Percentiles rank a stretch among this genome's conserved stretches.
Evolutionary conservation across 2,888 invertebrate genomes (phyloP).

Genomic region (Oscheius sp.): DNA sequence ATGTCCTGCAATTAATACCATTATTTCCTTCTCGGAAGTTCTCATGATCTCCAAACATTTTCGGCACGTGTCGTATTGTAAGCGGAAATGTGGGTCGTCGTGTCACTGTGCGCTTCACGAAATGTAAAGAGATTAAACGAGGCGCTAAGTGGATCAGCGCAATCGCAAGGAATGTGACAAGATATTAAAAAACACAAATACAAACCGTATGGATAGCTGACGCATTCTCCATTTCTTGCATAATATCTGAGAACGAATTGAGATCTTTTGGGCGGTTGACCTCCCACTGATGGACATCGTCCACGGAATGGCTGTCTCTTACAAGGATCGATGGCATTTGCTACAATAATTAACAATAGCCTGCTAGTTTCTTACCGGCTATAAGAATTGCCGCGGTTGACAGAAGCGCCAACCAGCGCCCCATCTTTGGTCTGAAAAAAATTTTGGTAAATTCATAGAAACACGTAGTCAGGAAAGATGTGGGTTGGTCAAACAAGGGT

Average conservation of each 20-base stretch:
- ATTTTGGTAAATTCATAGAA: not conserved
- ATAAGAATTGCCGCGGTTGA: slow-evolving; percentile 29
- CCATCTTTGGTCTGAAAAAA: slow-evolving; percentile 30
- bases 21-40: slow-evolving; percentile 1
- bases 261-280: slow-evolving; percentile 61
- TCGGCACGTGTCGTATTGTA: slow-evolving; percentile 23
- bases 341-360: slow-evolving; percentile 22
- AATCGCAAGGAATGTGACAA: no score
- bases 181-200: not conserved
- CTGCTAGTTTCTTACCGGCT: slow-evolving; percentile 23
- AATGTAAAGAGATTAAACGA: slow-evolving; percentile 30
- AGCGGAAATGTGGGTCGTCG: slow-evolving; percentile 23
- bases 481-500: slow-evolving; percentile 9
- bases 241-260: slow-evolving; percentile 70
- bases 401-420: slow-evolving; percentile 47
- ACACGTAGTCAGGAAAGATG: not conserved
- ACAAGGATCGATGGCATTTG: slow-evolving; percentile 65
- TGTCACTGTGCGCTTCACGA: slow-evolving; percentile 12
- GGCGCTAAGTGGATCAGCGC: slow-evolving; percentile 23
- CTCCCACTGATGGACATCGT: slow-evolving; percentile 56
- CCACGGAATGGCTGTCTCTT: slow-evolving; percentile 69
- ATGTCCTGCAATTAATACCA: slow-evolving; percentile 60
- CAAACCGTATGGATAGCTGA: slow-evolving; percentile 69
- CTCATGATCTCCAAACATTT: slow-evolving; percentile 25
- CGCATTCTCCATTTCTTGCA: slow-evolving; percentile 67